These are phyloP conservation scores for Hylomyscus alleni DNA, from an alignment of 2,797 vertebrate species.

Conservation along the genomic window DNA sequence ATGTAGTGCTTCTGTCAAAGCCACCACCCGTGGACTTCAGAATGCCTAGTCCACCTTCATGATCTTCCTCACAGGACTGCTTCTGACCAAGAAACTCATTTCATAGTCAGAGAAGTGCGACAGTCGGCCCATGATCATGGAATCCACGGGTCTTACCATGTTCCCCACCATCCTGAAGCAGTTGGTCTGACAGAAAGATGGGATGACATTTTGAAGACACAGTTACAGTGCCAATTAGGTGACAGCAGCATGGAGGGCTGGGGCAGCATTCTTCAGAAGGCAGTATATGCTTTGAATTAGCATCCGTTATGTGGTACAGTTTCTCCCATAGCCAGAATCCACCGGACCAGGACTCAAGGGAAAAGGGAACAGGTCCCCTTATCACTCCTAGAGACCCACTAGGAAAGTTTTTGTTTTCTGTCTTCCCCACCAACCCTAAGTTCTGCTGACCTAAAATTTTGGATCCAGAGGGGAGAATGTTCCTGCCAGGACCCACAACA, in stretches of 20 bases:
- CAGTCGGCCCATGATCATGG: neutral
- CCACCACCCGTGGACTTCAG: neutral
- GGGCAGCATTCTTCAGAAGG: neutral
- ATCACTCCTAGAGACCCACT: neutral
- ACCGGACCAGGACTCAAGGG: neutral
- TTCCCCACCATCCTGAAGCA: neutral
- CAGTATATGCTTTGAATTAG: neutral
- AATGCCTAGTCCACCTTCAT: neutral
- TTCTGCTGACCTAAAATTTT: neutral
- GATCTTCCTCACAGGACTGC: neutral
- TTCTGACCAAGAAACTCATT: neutral
- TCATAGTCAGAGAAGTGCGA: neutral
- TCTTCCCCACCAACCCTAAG: neutral
- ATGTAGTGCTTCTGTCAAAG: neutral
- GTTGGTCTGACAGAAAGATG: neutral
- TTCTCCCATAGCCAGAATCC: neutral
- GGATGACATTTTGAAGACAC: neutral
- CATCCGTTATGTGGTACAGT: neutral
- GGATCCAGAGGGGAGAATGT: neutral
- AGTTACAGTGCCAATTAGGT: neutral
- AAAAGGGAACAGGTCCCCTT: neutral
- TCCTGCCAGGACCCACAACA: neutral
- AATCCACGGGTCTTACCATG: neutral
- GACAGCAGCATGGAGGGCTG: neutral
- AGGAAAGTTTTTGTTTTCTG: neutral